Percentiles rank a stretch among this genome's conserved stretches.
phyloP scores from a whole-genome alignment of 2,113 vertebrate genomes.

The Sprattus sprattus region DNA sequence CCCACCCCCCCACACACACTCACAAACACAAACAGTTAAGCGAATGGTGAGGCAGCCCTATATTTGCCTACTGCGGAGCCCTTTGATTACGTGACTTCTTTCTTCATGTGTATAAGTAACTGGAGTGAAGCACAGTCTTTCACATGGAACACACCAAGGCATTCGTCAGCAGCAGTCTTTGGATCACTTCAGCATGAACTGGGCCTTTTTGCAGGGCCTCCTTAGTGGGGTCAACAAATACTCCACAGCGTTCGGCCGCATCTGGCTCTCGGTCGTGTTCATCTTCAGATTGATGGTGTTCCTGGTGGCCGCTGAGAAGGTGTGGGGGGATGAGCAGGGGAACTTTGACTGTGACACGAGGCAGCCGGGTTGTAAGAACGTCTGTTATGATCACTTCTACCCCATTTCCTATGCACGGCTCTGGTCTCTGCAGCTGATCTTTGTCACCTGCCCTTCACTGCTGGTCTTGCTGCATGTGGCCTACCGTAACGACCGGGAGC shows the following conservation, averaged over 20 bases:
- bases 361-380: constrained; percentile 87
- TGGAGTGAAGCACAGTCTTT: background rate
- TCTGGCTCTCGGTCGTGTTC: constrained; percentile 90
- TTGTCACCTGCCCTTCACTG: constrained; percentile 88
- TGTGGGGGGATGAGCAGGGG: constrained; percentile 87
- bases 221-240: constrained; percentile 86
- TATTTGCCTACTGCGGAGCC: background rate
- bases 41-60: background rate
- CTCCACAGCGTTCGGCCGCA: constrained; percentile 84
- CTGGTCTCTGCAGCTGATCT: constrained; percentile 93
- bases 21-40: background rate
- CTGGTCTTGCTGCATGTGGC: constrained; percentile 88
- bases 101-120: background rate
- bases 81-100: background rate
- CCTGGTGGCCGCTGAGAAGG: constrained; percentile 81
- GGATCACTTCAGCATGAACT: constrained; percentile 77
- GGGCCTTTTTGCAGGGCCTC: constrained; percentile 79
- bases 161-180: background rate
- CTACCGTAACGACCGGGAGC: constrained; percentile 78
- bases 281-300: constrained; percentile 89
- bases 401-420: constrained; percentile 85
- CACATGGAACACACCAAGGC: background rate
- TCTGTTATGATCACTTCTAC: constrained; percentile 86
- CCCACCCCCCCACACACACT: background rate
- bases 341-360: constrained; percentile 88